phyloP scores from a whole-genome alignment of 2,888 invertebrate genomes.

The Pyrrhosoma nymphula region DNA sequence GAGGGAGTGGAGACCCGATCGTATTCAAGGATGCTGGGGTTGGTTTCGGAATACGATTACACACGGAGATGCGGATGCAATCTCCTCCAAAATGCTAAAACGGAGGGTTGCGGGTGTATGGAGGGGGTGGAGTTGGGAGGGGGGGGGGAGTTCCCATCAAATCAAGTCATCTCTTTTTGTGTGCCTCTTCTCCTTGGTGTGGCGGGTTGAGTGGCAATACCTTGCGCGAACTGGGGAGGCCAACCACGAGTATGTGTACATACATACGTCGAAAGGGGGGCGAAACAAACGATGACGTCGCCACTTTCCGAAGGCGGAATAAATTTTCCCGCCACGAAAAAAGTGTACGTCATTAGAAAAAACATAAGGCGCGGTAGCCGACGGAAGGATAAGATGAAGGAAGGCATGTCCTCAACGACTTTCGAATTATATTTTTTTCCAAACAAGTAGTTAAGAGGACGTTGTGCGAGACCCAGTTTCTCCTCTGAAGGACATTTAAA shows the following conservation, averaged over 20 bases:
- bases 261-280: neutral
- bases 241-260: neutral
- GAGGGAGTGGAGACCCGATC: neutral
- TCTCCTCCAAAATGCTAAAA: slow-evolving; percentile 41
- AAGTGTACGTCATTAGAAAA: slow-evolving; percentile 49
- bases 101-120: neutral
- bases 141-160: neutral
- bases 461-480: slow-evolving; percentile 11
- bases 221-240: slow-evolving; percentile 9
- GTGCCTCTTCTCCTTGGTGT: neutral
- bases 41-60: slow-evolving; percentile 54
- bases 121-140: neutral
- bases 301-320: neutral
- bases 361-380: neutral
- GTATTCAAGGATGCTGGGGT: neutral
- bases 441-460: neutral
- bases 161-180: neutral
- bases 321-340: neutral
- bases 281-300: slow-evolving; percentile 20
- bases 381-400: neutral
- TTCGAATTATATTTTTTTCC: neutral
- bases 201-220: neutral
- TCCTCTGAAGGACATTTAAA: neutral
- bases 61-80: slow-evolving; percentile 5
- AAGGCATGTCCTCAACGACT: neutral